Base-by-base conservation (phyloP, 2,888 invertebrate genomes). In the Ypsolopha scabrella region DNA sequence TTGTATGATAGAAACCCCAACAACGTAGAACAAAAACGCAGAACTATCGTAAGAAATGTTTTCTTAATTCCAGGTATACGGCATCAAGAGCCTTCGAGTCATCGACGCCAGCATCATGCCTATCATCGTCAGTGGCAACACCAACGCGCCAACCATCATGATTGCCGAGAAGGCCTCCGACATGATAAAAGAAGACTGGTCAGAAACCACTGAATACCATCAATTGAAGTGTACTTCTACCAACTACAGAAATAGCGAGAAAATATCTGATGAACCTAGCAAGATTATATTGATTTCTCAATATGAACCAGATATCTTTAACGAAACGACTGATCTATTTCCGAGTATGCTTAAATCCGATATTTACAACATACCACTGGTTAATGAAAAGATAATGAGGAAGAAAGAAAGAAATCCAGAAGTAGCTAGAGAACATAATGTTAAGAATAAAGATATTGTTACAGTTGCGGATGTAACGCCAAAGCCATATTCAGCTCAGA, bases 41-140 rank as follows among this genome's bases (percentile, higher is more conserved):
- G 24, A 3, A 24, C n/a, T 24, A 24, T 3, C 24, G 4, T 24
- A 24, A 24, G 24, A 4, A 2, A 24, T 24, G 24, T 44, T 46
- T 49, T 49, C 34, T 52, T 6, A 34, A 24, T 67, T 68, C 14
- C 70, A 89, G 65, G 91, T 94, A 0, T 87, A 91, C 58, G 94
- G 94, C 1, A 77, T 94, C 0, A 72, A 77, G 10, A 87, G 89
- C 6, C 80, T 96, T 6, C 83, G 95, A 36, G 92, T 96, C 0
- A 89, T 94, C 2, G 96, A 96, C 68, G 93, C 91, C 0, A 94
- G 94, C 58, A 88, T 96, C 14, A 95, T 96, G 93, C 95, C 95
- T 0, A 88, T 78, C 1, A 93, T 95, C 51, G 87, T 90, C 0
- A 92, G 88, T 37, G 95, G 94, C 0, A 94, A 95, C 65, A 95